Conservation (phyloP, 2,888 invertebrate species). For the Tenthredo amoena region DNA sequence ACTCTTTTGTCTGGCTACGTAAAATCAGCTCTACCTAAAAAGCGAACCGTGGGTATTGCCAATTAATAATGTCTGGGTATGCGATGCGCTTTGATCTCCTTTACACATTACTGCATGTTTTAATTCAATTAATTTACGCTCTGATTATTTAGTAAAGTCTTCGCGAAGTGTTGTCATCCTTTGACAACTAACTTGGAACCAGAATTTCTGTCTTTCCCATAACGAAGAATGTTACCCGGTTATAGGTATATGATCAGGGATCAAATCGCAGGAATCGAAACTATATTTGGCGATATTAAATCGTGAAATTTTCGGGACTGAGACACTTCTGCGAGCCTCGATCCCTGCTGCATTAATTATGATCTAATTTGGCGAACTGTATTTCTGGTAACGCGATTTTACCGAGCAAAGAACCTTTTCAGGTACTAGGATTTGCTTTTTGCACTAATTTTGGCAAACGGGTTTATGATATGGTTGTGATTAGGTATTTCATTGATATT, state of each 20-base stretch:
- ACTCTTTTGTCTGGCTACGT: neutral
- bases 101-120: neutral
- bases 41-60: conserved; percentile 10
- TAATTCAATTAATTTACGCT: conserved; percentile 13
- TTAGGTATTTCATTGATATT: neutral
- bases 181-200: neutral
- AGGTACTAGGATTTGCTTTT: neutral
- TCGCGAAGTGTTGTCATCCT: neutral
- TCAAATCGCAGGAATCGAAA: neutral
- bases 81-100: neutral
- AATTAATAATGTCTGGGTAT: conserved; percentile 15
- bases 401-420: neutral
- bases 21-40: conserved; percentile 1
- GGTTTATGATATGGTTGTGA: neutral
- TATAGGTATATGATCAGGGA: neutral
- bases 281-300: neutral
- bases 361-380: neutral
- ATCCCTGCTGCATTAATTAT: conserved; percentile 30
- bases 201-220: neutral
- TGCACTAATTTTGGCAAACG: neutral
- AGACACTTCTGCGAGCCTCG: neutral
- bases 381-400: neutral
- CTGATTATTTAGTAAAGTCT: neutral
- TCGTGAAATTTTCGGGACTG: neutral
- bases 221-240: too few relatives aligned